These are phyloP conservation scores for Choloepus didactylus DNA, from an alignment of 2,797 vertebrate species.

Conservation along the genomic window DNA sequence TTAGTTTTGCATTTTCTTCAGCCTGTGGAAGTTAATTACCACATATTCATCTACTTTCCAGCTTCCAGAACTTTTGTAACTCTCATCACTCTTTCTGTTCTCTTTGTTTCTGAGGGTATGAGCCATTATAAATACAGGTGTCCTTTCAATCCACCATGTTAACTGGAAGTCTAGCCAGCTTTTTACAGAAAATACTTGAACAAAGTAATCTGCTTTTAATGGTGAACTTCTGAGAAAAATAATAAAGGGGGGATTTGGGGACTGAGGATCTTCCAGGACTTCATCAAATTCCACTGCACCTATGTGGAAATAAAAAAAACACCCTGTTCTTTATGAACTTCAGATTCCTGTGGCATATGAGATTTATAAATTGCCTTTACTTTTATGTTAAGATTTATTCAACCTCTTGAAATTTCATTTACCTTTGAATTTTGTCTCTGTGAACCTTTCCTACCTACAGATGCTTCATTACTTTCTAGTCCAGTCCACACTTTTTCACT, in stretches of 20 bases:
- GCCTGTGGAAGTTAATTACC: background rate
- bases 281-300: background rate
- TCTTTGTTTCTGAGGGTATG: background rate
- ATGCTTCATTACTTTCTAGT: background rate
- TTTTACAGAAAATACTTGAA: background rate
- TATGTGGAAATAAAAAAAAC: background rate
- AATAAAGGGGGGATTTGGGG: background rate
- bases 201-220: background rate
- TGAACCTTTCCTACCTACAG: background rate
- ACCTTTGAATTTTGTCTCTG: background rate
- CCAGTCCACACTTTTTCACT: background rate
- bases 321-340: background rate
- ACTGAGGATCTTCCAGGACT: background rate
- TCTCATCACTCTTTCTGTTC: background rate
- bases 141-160: background rate
- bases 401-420: background rate
- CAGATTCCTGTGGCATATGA: background rate
- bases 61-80: background rate
- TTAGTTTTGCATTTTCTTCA: background rate
- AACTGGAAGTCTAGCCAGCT: background rate
- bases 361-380: background rate
- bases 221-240: background rate
- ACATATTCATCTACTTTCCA: accelerated
- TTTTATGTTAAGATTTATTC: background rate
- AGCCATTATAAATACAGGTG: background rate